phyloP scores from a whole-genome alignment of 2,888 invertebrate species.

The Hetaerina titia region DNA sequence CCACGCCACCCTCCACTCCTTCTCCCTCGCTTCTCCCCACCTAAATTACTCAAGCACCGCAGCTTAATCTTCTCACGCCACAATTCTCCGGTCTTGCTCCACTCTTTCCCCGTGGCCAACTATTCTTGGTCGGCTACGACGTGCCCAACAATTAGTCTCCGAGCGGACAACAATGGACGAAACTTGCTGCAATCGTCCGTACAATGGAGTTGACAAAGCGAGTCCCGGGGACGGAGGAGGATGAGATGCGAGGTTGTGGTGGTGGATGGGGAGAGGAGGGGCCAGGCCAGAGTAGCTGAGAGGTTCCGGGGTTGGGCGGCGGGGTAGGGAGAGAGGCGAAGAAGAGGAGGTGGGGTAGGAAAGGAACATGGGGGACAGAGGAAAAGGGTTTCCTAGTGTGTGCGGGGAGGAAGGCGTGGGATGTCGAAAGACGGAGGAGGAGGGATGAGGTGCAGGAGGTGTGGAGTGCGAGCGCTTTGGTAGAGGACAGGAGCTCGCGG shows the following conservation, averaged over 20 bases:
- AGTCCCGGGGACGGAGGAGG: conserved; percentile 23
- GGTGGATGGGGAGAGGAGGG: not conserved
- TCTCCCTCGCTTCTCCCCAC: not conserved
- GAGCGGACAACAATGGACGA: conserved; percentile 61
- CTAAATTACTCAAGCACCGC: conserved; percentile 58
- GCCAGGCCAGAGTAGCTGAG: not conserved
- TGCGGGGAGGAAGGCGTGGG: not conserved
- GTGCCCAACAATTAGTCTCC: conserved; percentile 63
- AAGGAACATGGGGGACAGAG: not conserved
- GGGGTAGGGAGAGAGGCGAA: not conserved
- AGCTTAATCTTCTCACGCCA: conserved; percentile 66
- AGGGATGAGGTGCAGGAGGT: not conserved
- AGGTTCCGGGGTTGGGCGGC: not conserved
- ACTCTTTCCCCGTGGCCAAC: conserved; percentile 52
- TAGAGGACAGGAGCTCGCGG: not conserved
- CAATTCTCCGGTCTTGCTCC: conserved; percentile 56
- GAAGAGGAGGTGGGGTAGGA: not conserved
- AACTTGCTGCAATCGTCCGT: conserved; percentile 66
- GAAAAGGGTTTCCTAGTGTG: not conserved
- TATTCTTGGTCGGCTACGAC: conserved; percentile 65
- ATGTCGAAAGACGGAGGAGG: too few species aligned
- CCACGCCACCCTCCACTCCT: not conserved
- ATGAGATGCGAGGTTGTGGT: not conserved
- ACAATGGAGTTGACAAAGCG: conserved; percentile 67
- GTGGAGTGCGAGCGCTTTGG: not conserved